Conservation (phyloP, 30 jellyfish, hydroid and myxozoan genomes). For the Aurelia coerulea region DNA sequence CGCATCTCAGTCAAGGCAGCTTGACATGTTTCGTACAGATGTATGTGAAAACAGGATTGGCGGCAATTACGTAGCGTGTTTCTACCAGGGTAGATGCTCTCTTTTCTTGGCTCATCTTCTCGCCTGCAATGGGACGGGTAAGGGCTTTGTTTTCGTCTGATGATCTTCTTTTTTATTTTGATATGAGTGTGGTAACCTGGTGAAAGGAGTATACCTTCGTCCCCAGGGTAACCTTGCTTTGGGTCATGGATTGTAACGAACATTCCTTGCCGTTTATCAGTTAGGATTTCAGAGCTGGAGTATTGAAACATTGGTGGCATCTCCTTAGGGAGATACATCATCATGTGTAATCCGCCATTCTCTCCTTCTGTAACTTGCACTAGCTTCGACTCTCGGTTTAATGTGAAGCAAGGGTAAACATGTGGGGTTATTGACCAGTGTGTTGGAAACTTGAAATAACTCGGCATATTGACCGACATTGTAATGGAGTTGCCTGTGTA, state of each 20-base stretch:
- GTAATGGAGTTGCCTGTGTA: background rate
- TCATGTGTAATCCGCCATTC: slow-evolving; percentile 9
- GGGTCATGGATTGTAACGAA: slow-evolving; percentile 8
- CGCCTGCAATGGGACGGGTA: slow-evolving; percentile 8
- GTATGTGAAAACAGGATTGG: background rate
- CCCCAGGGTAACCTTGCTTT: background rate
- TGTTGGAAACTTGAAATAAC: slow-evolving; percentile 8
- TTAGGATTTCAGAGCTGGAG: too few species aligned
- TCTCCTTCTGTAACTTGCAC: slow-evolving; percentile 4
- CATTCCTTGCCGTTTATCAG: slow-evolving; percentile 6
- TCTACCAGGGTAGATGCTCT: slow-evolving; percentile 20
- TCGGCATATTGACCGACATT: background rate
- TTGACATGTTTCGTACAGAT: background rate
- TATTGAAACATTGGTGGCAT: too few species aligned
- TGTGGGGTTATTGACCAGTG: slow-evolving; percentile 22
- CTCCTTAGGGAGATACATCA: background rate
- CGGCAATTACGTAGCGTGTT: background rate
- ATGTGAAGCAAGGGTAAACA: slow-evolving; percentile 30
- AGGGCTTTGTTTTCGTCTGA: background rate
- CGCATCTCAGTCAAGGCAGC: background rate
- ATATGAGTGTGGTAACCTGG: slow-evolving; percentile 15
- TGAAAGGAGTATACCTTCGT: background rate
- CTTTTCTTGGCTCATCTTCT: slow-evolving; percentile 4
- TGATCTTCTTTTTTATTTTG: background rate
- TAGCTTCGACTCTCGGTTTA: slow-evolving; percentile 14